A percentile compares a stretch with the other conserved stretches of the same genome.
Evolutionary conservation across 1,140 invertebrate genomes (phyloP).

Genomic region (Chymomyza costata): DNA sequence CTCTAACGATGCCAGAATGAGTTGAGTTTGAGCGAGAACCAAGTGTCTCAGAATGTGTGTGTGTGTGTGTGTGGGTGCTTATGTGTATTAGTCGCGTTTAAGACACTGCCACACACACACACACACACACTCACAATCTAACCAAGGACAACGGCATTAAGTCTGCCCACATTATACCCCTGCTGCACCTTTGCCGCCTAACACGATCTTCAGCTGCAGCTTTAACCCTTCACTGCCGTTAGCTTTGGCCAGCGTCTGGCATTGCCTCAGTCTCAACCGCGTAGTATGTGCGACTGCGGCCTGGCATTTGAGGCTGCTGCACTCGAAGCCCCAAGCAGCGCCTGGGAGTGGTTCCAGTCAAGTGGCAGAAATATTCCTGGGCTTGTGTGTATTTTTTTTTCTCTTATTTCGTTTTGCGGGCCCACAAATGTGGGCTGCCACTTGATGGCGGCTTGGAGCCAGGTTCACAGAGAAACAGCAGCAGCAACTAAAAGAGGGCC

Average conservation of each 20-base stretch:
- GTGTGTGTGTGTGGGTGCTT: constrained; percentile 14
- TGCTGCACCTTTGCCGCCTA: too few species aligned
- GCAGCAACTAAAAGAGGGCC: too few species aligned
- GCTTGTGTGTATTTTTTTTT: too few species aligned
- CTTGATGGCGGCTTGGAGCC: constrained; percentile 52
- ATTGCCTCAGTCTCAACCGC: constrained; percentile 27
- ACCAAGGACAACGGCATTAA: constrained; percentile 11
- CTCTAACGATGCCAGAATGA: neutral
- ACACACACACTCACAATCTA: too few species aligned
- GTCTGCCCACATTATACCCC: neutral
- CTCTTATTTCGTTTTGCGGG: neutral
- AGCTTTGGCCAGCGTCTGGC: constrained; percentile 19
- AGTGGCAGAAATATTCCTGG: constrained; percentile 12
- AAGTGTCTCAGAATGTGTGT: constrained; percentile 6
- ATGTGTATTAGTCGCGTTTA: constrained; percentile 23
- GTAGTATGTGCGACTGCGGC: constrained; percentile 52
- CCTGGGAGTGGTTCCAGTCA: neutral
- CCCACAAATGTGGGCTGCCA: constrained; percentile 68
- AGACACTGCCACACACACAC: constrained; percentile 1
- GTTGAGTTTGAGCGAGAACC: neutral
- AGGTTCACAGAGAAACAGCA: constrained; percentile 32
- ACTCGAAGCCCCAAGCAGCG: constrained; percentile 8
- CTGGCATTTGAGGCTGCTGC: constrained; percentile 36
- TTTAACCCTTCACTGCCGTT: neutral
- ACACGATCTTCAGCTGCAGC: too few species aligned